Base-by-base conservation (phyloP, 1,140 invertebrate genomes). In the Aporrectodea caliginosa region DNA sequence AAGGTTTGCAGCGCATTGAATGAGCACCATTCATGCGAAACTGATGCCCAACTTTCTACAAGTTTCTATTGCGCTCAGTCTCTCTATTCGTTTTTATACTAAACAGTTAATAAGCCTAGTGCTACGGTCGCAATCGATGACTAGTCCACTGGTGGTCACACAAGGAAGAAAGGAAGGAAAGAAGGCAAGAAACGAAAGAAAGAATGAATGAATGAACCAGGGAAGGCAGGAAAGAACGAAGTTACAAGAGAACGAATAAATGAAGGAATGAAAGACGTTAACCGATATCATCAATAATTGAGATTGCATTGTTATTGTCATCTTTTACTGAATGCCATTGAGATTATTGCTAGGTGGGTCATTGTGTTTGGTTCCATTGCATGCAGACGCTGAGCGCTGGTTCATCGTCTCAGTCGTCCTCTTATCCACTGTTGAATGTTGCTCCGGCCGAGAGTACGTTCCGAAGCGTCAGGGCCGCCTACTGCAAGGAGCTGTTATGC, bases 381-480 rank as follows among this genome's bases (percentile, higher is more conserved):
- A 30, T 29, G 75, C 16, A 76, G 35, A 58, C 75, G 34, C 22
- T 30, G 1, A 29, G 1, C 33, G 27, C 43, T 14, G 33, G 32
- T 29, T 16, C 33, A 16, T 35, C 75, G 35, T 43, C 75, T 35
- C 27, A 35, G 43, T 43, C 75, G 34, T n/a, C n/a, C n/a, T 76
- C 75, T 2, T 76, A 76, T 68, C 75, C 75, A n/a, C 34, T 76
- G 14, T 43, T 76, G 35, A 76, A 76, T 32, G 35, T 76, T 30
- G 33, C 75, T 68, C 75, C 75, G 1, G 75, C 75, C 14, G 75
- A 76, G n/a, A 76, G 75, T n/a, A 43, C 35, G 33, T 35, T 76
- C 32, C 27, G 35, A 6, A 32, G 35, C 75, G 75, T 76, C 12
- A 35, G 35, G n/a, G 75, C 75, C 43, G 75, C 75, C 22, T 76